Evolutionary conservation across 2,113 vertebrate genomes (phyloP).

Genomic region (Leptodactylus fuscus): DNA sequence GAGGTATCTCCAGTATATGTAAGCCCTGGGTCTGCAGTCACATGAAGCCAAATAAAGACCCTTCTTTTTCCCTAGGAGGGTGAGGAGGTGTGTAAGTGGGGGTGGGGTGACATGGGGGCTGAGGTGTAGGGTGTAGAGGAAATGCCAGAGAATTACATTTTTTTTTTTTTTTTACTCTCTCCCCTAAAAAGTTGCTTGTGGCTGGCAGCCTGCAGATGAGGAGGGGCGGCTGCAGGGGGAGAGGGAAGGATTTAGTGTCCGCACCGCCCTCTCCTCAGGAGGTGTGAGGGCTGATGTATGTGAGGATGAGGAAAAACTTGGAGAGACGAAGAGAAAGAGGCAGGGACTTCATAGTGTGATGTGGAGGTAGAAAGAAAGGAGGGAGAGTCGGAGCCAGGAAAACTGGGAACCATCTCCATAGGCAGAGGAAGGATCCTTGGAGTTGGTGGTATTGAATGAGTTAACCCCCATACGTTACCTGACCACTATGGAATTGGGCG

Average conservation of each 20-base stretch:
- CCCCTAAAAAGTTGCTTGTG: conserved; percentile 41
- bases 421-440: not conserved
- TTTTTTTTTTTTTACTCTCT: conserved; percentile 50
- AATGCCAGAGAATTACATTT: conserved; percentile 63
- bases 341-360: conserved; percentile 56
- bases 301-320: conserved; percentile 66
- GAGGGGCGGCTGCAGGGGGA: conserved; percentile 48
- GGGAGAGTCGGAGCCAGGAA: not conserved
- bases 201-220: conserved; percentile 32
- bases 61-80: conserved; percentile 17
- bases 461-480: conserved; percentile 4
- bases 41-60: not conserved
- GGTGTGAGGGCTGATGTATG: conserved; percentile 69
- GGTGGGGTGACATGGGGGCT: conserved; percentile 45
- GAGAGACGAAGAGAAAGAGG: conserved; percentile 59
- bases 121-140: conserved; percentile 65
- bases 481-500: conserved; percentile 32
- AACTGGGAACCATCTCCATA: not conserved
- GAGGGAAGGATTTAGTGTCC: conserved; percentile 65
- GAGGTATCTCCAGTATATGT: not conserved
- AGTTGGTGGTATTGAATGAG: not conserved
- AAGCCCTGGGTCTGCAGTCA: not conserved
- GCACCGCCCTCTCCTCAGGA: conserved; percentile 74
- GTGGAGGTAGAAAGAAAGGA: conserved; percentile 17
- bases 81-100: conserved; percentile 13